Percentiles rank a stretch among this genome's conserved stretches.
These are phyloP conservation scores for Conops quadrifasciatus DNA, from an alignment of 2,888 invertebrate genomes.

Conservation along the genomic window DNA sequence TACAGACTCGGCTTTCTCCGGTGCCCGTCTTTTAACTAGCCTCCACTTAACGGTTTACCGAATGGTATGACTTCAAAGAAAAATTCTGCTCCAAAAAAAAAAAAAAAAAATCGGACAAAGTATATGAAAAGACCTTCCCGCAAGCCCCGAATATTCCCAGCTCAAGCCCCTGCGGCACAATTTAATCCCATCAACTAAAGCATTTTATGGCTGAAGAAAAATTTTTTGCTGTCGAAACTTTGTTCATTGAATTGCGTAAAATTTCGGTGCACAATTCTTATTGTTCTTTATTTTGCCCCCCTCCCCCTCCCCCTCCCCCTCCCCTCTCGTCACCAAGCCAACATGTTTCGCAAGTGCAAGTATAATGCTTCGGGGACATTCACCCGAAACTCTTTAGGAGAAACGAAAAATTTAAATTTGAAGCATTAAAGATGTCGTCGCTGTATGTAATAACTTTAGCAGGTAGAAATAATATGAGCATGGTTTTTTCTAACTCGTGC, in stretches of 20 bases:
- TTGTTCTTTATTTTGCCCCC: neutral
- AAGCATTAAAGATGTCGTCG: neutral
- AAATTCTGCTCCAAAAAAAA: no score
- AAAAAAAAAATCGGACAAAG: no score
- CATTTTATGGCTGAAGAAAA: slow-evolving; percentile 36
- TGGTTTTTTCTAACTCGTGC: no score
- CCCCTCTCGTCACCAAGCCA: neutral
- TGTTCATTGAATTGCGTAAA: slow-evolving; percentile 47
- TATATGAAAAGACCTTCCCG: no score
- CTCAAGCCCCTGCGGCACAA: no score
- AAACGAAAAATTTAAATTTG: neutral
- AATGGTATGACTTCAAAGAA: no score
- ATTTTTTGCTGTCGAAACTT: slow-evolving; percentile 49
- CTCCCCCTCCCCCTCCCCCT: neutral
- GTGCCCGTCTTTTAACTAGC: no score
- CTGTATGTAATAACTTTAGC: slow-evolving; percentile 8
- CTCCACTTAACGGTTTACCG: no score
- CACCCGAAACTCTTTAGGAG: neutral
- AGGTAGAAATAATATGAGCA: neutral
- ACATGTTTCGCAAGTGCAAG: no score
- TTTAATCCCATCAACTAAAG: slow-evolving; percentile 10
- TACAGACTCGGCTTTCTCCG: no score
- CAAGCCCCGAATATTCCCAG: no score
- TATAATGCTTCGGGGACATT: neutral
- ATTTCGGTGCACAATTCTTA: slow-evolving; percentile 8